Evolutionary conservation across 2,113 vertebrate species (phyloP), one percentile per base, ranked within the genome.

Genomic region (Gavialis gangeticus): DNA sequence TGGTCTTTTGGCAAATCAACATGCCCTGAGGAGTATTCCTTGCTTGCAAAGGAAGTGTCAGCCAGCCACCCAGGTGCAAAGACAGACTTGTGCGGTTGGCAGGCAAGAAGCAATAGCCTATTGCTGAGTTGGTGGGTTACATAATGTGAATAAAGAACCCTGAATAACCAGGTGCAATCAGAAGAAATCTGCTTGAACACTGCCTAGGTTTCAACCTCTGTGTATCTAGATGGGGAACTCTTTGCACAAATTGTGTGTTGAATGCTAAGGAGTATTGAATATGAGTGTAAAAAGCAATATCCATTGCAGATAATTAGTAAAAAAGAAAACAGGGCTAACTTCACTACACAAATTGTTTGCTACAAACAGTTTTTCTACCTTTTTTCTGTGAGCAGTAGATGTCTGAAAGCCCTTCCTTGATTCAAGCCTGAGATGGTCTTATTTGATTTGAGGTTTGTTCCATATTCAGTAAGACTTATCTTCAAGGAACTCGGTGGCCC

Each of bases 1-100:
- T 1, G 11, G 46, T 19, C 1, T 19, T 60, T 6, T 4, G 0
- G 1, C 60, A 77, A 46, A 13, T 10, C 46, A 46, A 0, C 4
- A 54, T 1, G 3, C 60, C 0, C 0, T 1, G 21, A 0, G 66
- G 57, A 30, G 67, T 21, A 19, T 34, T 37, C 67, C 67, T 69
- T 55, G 71, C 0, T 15, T n/a, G 86, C 1, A 1, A 71, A 73
- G 64, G 21, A 2, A 12, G 12, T 19, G 25, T 18, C 8, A 46
- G 46, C 46, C 18, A 16, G 58, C 54, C 30, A 55, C 25, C 79
- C 55, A 22, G 4, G 22, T 62, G 27, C 22, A 75, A 71, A 34
- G 64, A 3, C 71, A 62, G 27, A 69, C 15, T 4, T 14, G 73
- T 59, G 34, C 63, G 34, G 58, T 56, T 79, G 22, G 1, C 0